phyloP scores from a whole-genome alignment of 1,140 invertebrate genomes.

The Drosophila ogumai region DNA sequence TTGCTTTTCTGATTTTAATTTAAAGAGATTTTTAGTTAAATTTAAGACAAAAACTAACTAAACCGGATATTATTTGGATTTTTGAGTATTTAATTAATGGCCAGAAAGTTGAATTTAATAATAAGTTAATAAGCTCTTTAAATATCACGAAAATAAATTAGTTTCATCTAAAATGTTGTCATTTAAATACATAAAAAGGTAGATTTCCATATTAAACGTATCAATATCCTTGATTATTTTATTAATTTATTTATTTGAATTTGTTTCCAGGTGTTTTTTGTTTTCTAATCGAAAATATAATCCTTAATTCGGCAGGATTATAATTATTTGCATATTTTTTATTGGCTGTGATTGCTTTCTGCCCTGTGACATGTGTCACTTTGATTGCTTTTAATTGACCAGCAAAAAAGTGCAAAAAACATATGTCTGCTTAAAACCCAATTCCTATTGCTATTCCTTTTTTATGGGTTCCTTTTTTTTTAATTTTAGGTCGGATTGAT shows the following conservation, averaged over 20 bases:
- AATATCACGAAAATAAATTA: background rate
- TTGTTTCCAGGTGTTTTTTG: no score
- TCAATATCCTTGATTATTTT: background rate
- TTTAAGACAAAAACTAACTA: background rate
- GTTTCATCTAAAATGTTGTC: background rate
- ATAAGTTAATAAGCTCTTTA: background rate
- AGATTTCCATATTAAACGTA: background rate
- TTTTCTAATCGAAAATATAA: no score
- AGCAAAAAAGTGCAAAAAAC: conserved; percentile 3
- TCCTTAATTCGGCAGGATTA: no score
- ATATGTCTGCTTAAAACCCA: conserved; percentile 14
- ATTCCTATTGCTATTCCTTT: background rate
- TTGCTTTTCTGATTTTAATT: background rate
- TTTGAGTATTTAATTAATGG: background rate
- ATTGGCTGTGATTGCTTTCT: background rate
- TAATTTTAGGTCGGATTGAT: no score
- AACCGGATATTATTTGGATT: background rate
- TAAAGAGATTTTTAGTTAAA: background rate
- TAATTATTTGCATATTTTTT: background rate
- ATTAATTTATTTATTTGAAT: no score
- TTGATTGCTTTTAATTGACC: conserved; percentile 34
- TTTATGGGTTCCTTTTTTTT: background rate
- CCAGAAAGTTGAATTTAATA: no score
- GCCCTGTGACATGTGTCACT: conserved; percentile 7
- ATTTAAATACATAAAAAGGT: background rate